phyloP scores from a whole-genome alignment of 2,888 invertebrate genomes.

The Epicampocera succincta region DNA sequence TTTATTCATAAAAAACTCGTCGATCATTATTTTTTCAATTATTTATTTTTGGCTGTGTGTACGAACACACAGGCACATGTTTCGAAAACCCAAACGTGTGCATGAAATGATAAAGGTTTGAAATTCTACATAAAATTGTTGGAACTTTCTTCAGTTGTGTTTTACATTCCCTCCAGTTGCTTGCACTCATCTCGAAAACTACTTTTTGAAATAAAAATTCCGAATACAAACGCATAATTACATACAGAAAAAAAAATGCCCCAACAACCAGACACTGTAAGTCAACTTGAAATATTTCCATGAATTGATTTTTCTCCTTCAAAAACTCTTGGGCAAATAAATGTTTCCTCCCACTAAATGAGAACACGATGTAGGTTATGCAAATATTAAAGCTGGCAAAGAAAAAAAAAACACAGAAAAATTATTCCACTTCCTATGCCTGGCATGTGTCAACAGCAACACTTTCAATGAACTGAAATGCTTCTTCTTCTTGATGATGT shows the following conservation, averaged over 20 bases:
- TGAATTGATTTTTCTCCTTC: neutral
- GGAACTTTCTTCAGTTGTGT: too few species aligned
- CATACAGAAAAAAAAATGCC: neutral
- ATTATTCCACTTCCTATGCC: constrained; percentile 15
- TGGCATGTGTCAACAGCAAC: constrained; percentile 49
- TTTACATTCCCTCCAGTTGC: neutral
- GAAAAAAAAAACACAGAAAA: neutral
- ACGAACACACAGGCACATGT: too few species aligned
- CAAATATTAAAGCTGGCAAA: constrained; percentile 31
- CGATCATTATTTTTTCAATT: too few species aligned
- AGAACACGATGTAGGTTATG: constrained; percentile 49
- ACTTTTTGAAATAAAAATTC: too few species aligned
- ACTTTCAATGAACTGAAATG: constrained; percentile 52
- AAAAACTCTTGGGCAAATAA: constrained; percentile 37
- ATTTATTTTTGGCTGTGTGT: too few species aligned
- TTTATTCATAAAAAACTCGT: too few species aligned
- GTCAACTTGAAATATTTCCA: constrained; percentile 2
- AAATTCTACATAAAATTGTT: too few species aligned
- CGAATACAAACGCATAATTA: too few species aligned
- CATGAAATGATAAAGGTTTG: too few species aligned
- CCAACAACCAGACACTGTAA: neutral
- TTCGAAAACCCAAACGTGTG: too few species aligned
- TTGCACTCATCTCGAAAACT: too few species aligned
- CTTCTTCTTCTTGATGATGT: too few species aligned
- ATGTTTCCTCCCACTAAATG: neutral